Evolutionary conservation across 2,888 invertebrate species (phyloP).

Genomic region (Willowsia nigromaculata): DNA sequence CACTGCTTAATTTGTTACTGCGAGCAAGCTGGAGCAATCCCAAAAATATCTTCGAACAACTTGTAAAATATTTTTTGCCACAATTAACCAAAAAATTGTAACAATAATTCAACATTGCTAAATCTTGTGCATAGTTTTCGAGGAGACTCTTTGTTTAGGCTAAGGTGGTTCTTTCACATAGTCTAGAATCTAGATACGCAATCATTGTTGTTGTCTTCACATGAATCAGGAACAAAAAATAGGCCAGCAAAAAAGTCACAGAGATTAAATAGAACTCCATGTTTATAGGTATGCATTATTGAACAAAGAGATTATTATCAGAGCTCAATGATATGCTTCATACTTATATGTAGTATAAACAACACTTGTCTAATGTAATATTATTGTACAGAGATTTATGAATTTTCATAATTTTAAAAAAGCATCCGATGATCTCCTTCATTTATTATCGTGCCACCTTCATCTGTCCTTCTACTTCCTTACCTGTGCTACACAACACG

Average conservation of each 20-base stretch:
- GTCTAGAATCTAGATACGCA: not conserved
- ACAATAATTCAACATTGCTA: not conserved
- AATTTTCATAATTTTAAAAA: not conserved
- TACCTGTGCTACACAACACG: not conserved
- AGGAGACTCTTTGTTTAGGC: not conserved
- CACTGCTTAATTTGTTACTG: not conserved
- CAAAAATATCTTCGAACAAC: constrained; percentile 51
- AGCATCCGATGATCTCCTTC: not conserved
- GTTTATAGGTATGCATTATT: not conserved
- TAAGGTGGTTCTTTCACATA: not conserved
- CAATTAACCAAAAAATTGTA: not conserved
- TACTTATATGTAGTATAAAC: no score
- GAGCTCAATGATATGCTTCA: not conserved
- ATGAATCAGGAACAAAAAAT: not conserved
- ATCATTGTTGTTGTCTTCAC: not conserved
- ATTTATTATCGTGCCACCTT: not conserved
- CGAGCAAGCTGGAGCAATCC: constrained; percentile 29
- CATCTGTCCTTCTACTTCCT: not conserved
- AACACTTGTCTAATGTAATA: not conserved
- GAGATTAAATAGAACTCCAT: not conserved
- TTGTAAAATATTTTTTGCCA: constrained; percentile 25
- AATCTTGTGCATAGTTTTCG: not conserved
- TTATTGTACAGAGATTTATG: not conserved
- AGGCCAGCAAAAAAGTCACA: not conserved
- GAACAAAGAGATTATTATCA: not conserved